Conservation (phyloP, 2,797 vertebrate species). For the Vipera latastei region DNA sequence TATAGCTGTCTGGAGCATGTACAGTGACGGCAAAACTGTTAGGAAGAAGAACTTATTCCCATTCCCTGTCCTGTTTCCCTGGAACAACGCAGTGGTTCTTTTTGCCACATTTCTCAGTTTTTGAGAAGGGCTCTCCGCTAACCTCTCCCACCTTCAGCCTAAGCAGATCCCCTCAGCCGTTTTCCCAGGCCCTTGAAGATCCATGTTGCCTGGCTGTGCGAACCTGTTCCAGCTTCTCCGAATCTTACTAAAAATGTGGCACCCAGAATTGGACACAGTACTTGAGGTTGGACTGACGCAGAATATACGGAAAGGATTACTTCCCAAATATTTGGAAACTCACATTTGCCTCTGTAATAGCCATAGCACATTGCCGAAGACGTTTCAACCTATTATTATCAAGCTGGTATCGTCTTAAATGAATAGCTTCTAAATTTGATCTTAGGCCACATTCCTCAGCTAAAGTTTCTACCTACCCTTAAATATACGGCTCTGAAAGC, state of each 20-base stretch:
- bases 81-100: neutral
- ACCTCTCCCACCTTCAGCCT: neutral
- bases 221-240: neutral
- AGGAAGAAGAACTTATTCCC: neutral
- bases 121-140: neutral
- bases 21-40: neutral
- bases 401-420: neutral
- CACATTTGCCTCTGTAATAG: neutral
- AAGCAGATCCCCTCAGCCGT: neutral
- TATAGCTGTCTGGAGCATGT: neutral
- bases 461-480: neutral
- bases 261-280: neutral
- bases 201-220: neutral
- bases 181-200: neutral
- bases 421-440: neutral
- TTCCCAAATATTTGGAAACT: neutral
- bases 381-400: neutral
- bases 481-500: neutral
- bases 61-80: neutral
- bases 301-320: neutral
- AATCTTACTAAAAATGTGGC: neutral
- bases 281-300: neutral
- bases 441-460: neutral
- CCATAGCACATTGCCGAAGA: neutral
- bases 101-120: neutral